Conservation (phyloP, 2,797 vertebrate species). For the Neoniphon sammara region DNA sequence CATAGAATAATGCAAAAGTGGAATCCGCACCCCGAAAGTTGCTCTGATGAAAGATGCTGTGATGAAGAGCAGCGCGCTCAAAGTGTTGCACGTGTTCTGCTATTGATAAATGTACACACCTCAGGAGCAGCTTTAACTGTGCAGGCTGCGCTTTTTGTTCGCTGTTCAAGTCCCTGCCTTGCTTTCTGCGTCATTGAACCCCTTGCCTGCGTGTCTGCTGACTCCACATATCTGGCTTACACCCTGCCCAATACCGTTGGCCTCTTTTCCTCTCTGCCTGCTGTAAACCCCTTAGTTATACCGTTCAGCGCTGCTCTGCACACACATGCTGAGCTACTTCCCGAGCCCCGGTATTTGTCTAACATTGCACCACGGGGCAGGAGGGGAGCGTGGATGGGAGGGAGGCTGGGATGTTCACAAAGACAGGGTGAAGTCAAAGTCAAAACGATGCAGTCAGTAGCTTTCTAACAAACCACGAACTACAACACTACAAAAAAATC, state of each 20-base stretch:
- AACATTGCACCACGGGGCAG: slow-evolving; percentile 34
- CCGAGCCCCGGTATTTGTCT: slow-evolving; percentile 33
- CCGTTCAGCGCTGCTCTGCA: slow-evolving; percentile 37
- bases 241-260: slow-evolving; percentile 43
- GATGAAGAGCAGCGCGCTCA: no score
- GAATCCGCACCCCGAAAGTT: background rate
- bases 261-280: slow-evolving; percentile 48
- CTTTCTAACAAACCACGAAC: background rate
- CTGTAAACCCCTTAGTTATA: slow-evolving; percentile 47
- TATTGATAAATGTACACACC: slow-evolving; percentile 26
- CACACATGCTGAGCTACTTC: slow-evolving; percentile 32
- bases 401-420: background rate
- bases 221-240: slow-evolving; percentile 63
- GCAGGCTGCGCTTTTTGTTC: background rate
- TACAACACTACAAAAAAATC: slow-evolving; percentile 1
- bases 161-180: slow-evolving; percentile 31
- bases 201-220: slow-evolving; percentile 63
- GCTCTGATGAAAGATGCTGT: slow-evolving; percentile 31
- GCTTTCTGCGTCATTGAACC: slow-evolving; percentile 66
- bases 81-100: no score
- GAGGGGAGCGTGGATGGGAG: slow-evolving; percentile 2
- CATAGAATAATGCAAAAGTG: background rate
- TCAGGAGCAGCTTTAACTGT: slow-evolving; percentile 35
- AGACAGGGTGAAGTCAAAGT: slow-evolving; percentile 10
- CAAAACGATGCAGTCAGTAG: slow-evolving; percentile 8